Conservation (phyloP, 1,140 invertebrate species). For the Drosophila pachea region DNA sequence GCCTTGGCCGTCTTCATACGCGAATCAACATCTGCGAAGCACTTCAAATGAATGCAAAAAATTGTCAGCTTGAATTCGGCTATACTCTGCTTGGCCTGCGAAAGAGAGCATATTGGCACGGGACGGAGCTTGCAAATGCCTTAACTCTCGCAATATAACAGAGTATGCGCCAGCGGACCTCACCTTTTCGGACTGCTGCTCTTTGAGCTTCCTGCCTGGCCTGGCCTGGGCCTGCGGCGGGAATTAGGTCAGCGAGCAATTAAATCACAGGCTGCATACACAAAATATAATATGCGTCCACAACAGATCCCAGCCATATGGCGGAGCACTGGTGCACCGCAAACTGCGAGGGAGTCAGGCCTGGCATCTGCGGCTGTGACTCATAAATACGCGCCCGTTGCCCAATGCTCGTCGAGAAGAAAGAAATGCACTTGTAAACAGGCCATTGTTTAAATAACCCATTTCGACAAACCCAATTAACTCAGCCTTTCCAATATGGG, state of each 20-base stretch:
- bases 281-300: conserved; percentile 21
- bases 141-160: not conserved
- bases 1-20: conserved; percentile 15
- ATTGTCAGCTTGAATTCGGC: conserved; percentile 14
- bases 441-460: conserved; percentile 63
- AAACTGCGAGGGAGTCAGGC: conserved; percentile 4
- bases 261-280: conserved; percentile 28
- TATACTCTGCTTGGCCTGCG: not conserved
- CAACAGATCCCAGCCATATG: conserved; percentile 55
- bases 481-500: conserved; percentile 52
- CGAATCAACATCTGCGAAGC: conserved; percentile 26
- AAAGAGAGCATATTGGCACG: not conserved
- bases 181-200: not conserved
- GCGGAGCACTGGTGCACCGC: conserved; percentile 11
- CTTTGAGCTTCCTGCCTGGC: not conserved
- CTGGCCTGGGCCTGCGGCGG: not conserved
- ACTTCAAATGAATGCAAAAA: conserved; percentile 41
- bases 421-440: conserved; percentile 64
- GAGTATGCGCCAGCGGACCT: not conserved
- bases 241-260: conserved; percentile 53
- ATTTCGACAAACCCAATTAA: conserved; percentile 36
- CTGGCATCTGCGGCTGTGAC: conserved; percentile 42
- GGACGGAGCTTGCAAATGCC: not conserved
- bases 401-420: conserved; percentile 18
- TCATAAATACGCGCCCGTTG: conserved; percentile 37